A percentile compares a stretch with the other conserved stretches of the same genome.
Conservation (phyloP, 2,113 vertebrate genomes). For the Macquaria australasica region DNA sequence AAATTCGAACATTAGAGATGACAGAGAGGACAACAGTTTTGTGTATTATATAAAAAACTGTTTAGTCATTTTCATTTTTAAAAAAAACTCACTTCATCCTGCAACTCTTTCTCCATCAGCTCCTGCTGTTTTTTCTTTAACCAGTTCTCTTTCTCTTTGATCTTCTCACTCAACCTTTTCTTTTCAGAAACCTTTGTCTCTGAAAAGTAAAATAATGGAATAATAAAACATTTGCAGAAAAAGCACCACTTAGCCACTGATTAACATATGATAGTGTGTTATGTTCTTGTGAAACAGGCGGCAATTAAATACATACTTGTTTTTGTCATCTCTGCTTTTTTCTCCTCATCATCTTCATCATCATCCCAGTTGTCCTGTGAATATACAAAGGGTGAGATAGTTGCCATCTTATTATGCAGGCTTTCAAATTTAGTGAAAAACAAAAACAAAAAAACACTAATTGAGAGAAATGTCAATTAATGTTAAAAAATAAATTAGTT, state of each 20-base stretch:
- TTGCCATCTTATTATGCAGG: background rate
- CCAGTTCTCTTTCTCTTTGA: conserved; percentile 95
- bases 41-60: background rate
- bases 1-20: conserved; percentile 8
- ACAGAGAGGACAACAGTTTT: background rate
- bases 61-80: background rate
- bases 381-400: background rate
- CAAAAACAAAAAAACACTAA: no score
- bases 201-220: conserved; percentile 60
- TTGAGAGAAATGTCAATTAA: background rate
- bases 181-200: conserved; percentile 94
- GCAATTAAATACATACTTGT: conserved; percentile 31
- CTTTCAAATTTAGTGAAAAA: background rate
- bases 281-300: background rate
- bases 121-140: conserved; percentile 93
- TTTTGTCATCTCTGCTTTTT: conserved; percentile 67
- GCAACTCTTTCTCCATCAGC: conserved; percentile 69
- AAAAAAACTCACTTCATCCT: conserved; percentile 82
- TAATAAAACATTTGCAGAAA: background rate
- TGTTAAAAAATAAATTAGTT: background rate
- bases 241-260: background rate
- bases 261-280: background rate
- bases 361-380: conserved; percentile 98
- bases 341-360: conserved; percentile 84
- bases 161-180: conserved; percentile 97